Conservation (phyloP, 2,888 invertebrate genomes). For the Nipponacmea schrenckii region DNA sequence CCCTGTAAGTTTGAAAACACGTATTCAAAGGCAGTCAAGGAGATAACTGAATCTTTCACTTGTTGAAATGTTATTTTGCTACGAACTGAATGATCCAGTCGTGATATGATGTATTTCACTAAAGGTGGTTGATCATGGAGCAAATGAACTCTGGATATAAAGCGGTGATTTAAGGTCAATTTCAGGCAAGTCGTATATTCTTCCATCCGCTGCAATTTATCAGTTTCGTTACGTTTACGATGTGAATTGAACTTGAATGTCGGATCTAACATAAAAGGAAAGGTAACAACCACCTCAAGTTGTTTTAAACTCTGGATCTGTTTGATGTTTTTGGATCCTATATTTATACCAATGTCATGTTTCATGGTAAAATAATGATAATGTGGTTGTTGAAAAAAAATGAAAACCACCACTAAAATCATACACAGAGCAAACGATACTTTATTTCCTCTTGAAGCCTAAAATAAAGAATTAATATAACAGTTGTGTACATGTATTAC, state of each 20-base stretch:
- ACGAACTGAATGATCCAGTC: not conserved
- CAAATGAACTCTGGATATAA: constrained; percentile 10
- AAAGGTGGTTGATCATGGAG: constrained; percentile 10
- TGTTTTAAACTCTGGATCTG: too few species aligned
- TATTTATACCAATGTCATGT: too few species aligned
- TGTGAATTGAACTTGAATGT: not conserved
- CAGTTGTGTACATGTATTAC: too few species aligned
- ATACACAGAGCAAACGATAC: too few species aligned
- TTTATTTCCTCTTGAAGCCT: too few species aligned
- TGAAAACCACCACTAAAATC: too few species aligned
- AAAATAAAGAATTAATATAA: too few species aligned
- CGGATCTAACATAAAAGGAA: constrained; percentile 12
- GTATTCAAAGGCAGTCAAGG: constrained; percentile 9
- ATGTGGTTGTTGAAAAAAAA: too few species aligned
- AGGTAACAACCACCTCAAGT: constrained; percentile 1
- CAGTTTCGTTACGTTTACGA: not conserved
- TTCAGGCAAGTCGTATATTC: constrained; percentile 12
- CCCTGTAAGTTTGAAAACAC: constrained; percentile 8
- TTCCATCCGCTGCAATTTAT: constrained; percentile 9
- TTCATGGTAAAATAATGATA: too few species aligned
- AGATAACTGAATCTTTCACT: not conserved
- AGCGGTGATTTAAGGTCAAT: constrained; percentile 13
- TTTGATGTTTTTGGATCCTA: too few species aligned
- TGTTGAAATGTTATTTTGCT: constrained; percentile 5
- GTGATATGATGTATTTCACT: not conserved